Evolutionary conservation across 2,888 invertebrate species (phyloP).

Genomic region (Lymantria monacha): DNA sequence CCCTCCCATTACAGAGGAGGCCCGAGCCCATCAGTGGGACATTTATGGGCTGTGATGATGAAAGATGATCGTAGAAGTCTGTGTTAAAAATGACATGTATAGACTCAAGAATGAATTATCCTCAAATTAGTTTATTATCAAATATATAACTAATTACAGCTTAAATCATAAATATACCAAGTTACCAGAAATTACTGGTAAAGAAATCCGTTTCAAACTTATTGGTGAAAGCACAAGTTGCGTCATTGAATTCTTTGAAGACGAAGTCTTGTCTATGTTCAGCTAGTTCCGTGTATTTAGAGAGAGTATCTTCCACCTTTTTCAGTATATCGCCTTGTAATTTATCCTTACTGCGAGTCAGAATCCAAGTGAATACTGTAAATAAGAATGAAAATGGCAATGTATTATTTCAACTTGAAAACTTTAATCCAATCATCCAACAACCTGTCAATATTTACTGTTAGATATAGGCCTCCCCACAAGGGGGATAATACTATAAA

Average conservation of each 20-base stretch:
- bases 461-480: too few relatives aligned
- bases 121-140: not conserved
- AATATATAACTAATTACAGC: not conserved
- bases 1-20: too few relatives aligned
- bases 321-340: slow-evolving; percentile 56
- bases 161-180: not conserved
- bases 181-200: slow-evolving; percentile 67
- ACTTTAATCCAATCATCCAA: not conserved
- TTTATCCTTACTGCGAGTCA: slow-evolving; percentile 59
- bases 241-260: slow-evolving; percentile 62
- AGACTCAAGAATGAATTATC: too few relatives aligned
- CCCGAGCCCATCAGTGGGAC: too few relatives aligned
- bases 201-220: slow-evolving; percentile 62
- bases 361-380: slow-evolving; percentile 69
- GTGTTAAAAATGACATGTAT: too few relatives aligned
- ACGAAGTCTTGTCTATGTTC: slow-evolving; percentile 61
- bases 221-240: slow-evolving; percentile 50
- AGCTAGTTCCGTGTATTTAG: slow-evolving; percentile 62
- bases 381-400: slow-evolving; percentile 14
- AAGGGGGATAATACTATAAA: too few relatives aligned
- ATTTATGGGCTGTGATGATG: too few relatives aligned
- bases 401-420: not conserved
- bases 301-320: slow-evolving; percentile 57
- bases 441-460: too few relatives aligned
- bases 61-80: too few relatives aligned